Conservation (phyloP, 2,113 vertebrate genomes). For the Plotosus lineatus region DNA sequence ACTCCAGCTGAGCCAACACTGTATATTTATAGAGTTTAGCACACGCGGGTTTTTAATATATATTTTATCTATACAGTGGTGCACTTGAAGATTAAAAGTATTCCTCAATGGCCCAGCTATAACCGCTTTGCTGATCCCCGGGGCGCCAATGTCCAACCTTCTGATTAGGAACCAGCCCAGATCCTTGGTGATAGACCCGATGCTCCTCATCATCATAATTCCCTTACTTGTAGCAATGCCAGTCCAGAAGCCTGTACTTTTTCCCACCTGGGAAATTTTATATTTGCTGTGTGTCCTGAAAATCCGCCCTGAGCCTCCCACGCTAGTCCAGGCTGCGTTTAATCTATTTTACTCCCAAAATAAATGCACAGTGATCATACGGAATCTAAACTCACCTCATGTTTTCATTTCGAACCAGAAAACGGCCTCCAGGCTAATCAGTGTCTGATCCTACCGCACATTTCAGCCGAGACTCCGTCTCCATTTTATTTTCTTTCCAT, state of each 20-base stretch:
- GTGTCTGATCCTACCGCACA: slow-evolving; percentile 20
- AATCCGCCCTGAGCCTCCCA: neutral
- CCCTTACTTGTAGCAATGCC: neutral
- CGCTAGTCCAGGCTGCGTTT: slow-evolving; percentile 8
- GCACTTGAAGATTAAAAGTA: no score
- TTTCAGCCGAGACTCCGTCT: slow-evolving; percentile 18
- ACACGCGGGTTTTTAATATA: no score
- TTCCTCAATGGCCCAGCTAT: no score
- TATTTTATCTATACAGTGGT: no score
- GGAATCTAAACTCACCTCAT: neutral
- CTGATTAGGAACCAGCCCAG: no score
- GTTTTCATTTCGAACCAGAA: slow-evolving; percentile 7
- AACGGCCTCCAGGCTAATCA: slow-evolving; percentile 23
- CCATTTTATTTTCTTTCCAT: slow-evolving; percentile 4
- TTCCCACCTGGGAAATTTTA: neutral
- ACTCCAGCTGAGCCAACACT: no score
- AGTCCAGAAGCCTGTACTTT: neutral
- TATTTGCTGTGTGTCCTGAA: neutral
- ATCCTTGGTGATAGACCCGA: no score
- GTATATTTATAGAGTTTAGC: no score
- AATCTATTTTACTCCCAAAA: slow-evolving; percentile 24
- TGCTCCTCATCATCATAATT: no score
- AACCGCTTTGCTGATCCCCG: no score
- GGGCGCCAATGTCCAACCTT: no score
- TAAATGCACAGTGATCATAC: slow-evolving; percentile 16